phyloP scores from a whole-genome alignment of 1,140 invertebrate species.

The Popillia japonica region DNA sequence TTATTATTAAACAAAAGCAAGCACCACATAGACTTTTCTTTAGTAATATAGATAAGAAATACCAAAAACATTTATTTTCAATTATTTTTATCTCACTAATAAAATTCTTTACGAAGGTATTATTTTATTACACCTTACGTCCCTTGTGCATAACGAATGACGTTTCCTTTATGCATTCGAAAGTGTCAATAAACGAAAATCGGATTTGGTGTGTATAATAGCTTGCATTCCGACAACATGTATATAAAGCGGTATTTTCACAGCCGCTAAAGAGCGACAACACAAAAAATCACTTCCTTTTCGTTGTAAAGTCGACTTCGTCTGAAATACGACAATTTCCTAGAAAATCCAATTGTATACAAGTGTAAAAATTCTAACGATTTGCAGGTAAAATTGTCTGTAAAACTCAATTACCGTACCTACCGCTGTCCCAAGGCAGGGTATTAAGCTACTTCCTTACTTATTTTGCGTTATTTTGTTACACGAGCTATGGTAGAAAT shows the following conservation, averaged over 20 bases:
- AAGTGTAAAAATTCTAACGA: constrained; percentile 16
- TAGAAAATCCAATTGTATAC: constrained; percentile 2
- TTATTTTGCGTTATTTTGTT: constrained; percentile 1
- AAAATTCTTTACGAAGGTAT: constrained; percentile 33
- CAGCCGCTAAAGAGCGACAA: background rate
- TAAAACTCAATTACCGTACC: constrained; percentile 29
- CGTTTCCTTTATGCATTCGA: constrained; percentile 10
- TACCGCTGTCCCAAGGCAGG: constrained; percentile 18
- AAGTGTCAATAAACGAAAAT: constrained; percentile 32
- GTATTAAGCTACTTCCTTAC: background rate
- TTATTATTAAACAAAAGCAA: constrained; percentile 29
- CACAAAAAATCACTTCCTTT: constrained; percentile 29
- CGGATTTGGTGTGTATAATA: constrained; percentile 7
- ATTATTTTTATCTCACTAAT: constrained; percentile 33
- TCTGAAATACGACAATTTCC: background rate
- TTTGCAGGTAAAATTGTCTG: constrained; percentile 31
- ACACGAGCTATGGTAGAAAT: background rate
- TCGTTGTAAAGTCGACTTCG: constrained; percentile 20
- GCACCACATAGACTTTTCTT: background rate
- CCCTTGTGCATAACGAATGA: constrained; percentile 23
- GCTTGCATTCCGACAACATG: background rate
- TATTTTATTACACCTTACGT: constrained; percentile 21
- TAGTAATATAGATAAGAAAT: constrained; percentile 21
- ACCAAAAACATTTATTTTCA: constrained; percentile 21
- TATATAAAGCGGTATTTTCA: constrained; percentile 26